Evolutionary conservation across 2,888 invertebrate species (phyloP), one percentile per base, ranked within the genome.

Genomic region (Habrosyne pyritoides): DNA sequence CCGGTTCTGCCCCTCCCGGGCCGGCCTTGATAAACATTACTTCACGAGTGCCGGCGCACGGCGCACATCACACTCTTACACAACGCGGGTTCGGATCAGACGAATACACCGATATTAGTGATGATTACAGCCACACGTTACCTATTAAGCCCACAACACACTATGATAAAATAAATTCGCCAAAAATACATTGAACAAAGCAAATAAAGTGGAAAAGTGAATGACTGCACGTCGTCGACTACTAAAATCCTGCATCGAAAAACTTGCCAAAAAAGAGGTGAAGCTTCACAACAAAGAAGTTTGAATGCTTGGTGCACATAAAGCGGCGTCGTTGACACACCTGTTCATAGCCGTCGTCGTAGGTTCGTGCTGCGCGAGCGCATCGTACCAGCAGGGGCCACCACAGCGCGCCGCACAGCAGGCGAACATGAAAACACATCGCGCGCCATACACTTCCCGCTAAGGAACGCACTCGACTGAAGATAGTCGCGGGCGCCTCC

Each of bases 1-100:
- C 94, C 68, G 94, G 93, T 70, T 93, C 89, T 75, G 84, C 87
- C 80, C 87, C 73, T 70, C 81, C 86, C 68, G 89, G 87, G 75
- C 86, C 91, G 71, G 85, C 87, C 75, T 93, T 93, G 84, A 93
- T 93, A 71, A 93, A 93, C 93, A 93, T 93, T 74, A 90, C 90
- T 91, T 81, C 81, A 82, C 83, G 70, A 79, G 74, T 77, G 79
- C 80, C 74, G 77, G 69, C 73, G 75, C 82, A 79, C 84, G 69
- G 72, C 80, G 83, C 86, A 83, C 91, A 91, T 91, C 80, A 89
- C 91, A 88, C 82, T 79, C 73, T 70, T 69, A 75, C 73, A 76
- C 69, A 71, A 64, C 62, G 67, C 64, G 63, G 69, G 61, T 57
- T 66, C 76, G 60, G 68, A 77, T 74, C 75, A 75, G 79, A 73